These are phyloP conservation scores for Palaemon carinicauda DNA, from an alignment of 1,140 invertebrate genomes.

Conservation along the genomic window DNA sequence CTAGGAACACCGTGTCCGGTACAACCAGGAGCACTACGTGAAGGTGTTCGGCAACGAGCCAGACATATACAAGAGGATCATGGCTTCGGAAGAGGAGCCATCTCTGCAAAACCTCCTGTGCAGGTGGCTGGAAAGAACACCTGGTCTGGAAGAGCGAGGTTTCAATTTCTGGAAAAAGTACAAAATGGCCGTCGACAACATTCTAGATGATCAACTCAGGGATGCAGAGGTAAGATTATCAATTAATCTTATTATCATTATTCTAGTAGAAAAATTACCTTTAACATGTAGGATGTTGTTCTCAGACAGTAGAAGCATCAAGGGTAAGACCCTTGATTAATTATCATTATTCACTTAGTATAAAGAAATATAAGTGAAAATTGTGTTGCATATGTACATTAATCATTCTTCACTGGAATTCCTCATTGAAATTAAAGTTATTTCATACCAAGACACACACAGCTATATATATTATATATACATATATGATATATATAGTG, in stretches of 20 bases:
- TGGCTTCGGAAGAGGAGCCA: conserved; percentile 82
- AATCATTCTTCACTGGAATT: no score
- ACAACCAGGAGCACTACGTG: conserved; percentile 89
- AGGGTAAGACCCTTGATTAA: no score
- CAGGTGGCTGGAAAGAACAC: conserved; percentile 93
- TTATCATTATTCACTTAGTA: no score
- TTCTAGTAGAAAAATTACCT: conserved; percentile 37
- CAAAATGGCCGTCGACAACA: conserved; percentile 76
- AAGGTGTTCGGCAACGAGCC: conserved; percentile 84
- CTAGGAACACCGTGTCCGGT: conserved; percentile 84
- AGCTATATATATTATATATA: no score
- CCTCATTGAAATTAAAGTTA: no score
- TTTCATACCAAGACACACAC: no score
- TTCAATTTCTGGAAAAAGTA: conserved; percentile 97
- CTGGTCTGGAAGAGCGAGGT: conserved; percentile 82
- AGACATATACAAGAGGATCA: conserved; percentile 76
- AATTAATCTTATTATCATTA: background rate
- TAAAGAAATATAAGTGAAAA: no score
- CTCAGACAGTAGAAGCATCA: no score
- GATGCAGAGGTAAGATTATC: conserved; percentile 68
- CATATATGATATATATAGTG: no score
- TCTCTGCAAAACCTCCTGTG: conserved; percentile 86
- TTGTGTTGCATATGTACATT: no score
- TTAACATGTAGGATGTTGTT: background rate
- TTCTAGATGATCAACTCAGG: conserved; percentile 76